Evolutionary conservation across 2,888 invertebrate species (phyloP).

Genomic region (Ormyrus rosae): DNA sequence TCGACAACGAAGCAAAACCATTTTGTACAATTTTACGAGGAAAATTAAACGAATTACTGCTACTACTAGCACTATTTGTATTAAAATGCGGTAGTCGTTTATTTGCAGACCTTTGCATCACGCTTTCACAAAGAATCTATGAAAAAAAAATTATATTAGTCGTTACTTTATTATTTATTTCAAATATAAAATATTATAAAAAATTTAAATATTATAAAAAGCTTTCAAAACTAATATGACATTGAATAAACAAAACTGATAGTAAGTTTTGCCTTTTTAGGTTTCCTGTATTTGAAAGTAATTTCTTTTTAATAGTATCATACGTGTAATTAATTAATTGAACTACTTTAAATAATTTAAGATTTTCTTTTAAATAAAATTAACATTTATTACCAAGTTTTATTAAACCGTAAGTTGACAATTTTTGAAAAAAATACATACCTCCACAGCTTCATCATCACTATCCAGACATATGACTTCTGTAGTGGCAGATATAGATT

Average conservation of each 20-base stretch:
- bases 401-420: too few relatives aligned
- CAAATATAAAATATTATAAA: neutral
- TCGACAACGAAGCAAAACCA: neutral
- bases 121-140: conserved; percentile 53
- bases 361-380: neutral
- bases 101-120: conserved; percentile 36
- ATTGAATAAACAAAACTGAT: neutral
- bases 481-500: neutral
- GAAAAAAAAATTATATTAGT: neutral
- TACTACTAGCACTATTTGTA: conserved; percentile 9
- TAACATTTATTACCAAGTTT: too few relatives aligned
- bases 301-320: neutral
- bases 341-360: neutral
- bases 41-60: neutral
- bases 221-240: neutral
- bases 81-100: neutral
- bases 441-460: conserved; percentile 56
- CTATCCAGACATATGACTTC: conserved; percentile 56
- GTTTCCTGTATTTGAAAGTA: too few relatives aligned
- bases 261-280: too few relatives aligned
- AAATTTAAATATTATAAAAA: neutral
- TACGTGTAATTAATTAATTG: neutral
- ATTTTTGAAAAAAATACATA: conserved; percentile 1
- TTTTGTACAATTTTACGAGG: neutral
- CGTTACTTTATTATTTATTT: neutral